Base-by-base conservation (phyloP, 2,888 invertebrate genomes). In the Hydraecia micacea region DNA sequence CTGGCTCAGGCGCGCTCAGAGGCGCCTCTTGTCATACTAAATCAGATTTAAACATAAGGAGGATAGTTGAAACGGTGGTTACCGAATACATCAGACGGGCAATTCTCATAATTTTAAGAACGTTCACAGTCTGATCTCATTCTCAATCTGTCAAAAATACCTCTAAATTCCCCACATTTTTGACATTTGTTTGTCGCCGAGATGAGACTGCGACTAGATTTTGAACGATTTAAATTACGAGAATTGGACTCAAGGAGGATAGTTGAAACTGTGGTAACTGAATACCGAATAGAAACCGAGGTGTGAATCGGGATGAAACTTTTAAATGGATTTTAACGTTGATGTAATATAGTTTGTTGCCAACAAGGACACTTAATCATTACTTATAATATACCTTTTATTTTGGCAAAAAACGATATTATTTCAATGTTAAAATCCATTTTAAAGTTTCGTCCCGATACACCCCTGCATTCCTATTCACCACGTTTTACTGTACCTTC, bases 21-120 rank as follows among this genome's bases (percentile, higher is more conserved):
- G 79, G 84, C 85, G 85, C 84, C 87, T 75, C 84, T 58, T 63
- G 65, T 73, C 73, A 4, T n/a, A 46, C 25, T 15, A 4, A n/a
- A 65, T 73, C 81, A 58, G 74, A 39, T 81, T 81, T 32, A 6
- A 65, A 65, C n/a, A 55, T 8, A 42, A 42, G 11, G 5, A 28
- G 25, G 39, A 36, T 7, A 72, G 4, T 21, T 52, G 21, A 39
- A 28, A n/a, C 21, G 36, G 21, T 69, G 32, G 46, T 67, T 4
- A n/a, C 2, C 2, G 25, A 72, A 55, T 46, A 46, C 15, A 46
- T 15, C 46, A 13, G 46, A 46, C 3, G 52, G 21, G 21, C 8
- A 52, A 52, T 52, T 52, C 25, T 52, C 5, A 5, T 42, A 42
- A 11, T 42, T 42, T 42, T 42, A 42, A 42, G 42, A 42, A 42